phyloP scores from a whole-genome alignment of 2,888 invertebrate species.

The Machimus rusticus region DNA sequence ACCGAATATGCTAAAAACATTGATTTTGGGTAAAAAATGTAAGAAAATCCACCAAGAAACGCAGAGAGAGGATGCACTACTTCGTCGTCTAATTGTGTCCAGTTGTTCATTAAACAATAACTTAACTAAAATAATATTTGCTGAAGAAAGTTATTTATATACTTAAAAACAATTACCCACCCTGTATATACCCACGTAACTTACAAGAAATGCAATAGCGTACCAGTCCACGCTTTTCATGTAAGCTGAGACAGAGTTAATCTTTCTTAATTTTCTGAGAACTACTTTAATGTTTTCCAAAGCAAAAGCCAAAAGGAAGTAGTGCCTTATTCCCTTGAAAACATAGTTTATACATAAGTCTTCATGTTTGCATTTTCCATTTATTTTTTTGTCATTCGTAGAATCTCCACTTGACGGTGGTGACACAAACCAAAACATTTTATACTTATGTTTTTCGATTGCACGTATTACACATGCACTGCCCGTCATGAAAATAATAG shows the following conservation, averaged over 20 bases:
- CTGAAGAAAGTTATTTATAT: background rate
- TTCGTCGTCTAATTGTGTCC: slow-evolving; percentile 41
- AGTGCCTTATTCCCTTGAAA: slow-evolving; percentile 52
- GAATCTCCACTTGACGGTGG: slow-evolving; percentile 34
- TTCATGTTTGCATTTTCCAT: slow-evolving; percentile 46
- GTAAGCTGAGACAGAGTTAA: background rate
- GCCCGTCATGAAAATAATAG: slow-evolving; percentile 55
- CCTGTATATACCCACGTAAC: slow-evolving; percentile 56
- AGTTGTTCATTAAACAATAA: slow-evolving; percentile 52
- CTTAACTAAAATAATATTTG: slow-evolving; percentile 47
- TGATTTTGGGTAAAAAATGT: slow-evolving; percentile 52
- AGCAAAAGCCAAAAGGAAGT: slow-evolving; percentile 52
- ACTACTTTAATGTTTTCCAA: slow-evolving; percentile 53
- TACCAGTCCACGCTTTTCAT: slow-evolving; percentile 38
- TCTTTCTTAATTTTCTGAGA: slow-evolving; percentile 19
- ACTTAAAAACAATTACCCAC: slow-evolving; percentile 49
- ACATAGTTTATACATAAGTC: slow-evolving; percentile 44
- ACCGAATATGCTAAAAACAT: slow-evolving; percentile 53
- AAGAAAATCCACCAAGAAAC: slow-evolving; percentile 55
- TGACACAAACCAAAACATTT: slow-evolving; percentile 54
- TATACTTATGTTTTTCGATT: slow-evolving; percentile 47
- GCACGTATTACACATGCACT: slow-evolving; percentile 54
- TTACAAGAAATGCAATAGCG: slow-evolving; percentile 50
- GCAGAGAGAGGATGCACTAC: slow-evolving; percentile 46
- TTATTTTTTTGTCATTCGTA: background rate